Evolutionary conservation across 1,140 invertebrate genomes (phyloP).

Genomic region (Pogonus chalceus): DNA sequence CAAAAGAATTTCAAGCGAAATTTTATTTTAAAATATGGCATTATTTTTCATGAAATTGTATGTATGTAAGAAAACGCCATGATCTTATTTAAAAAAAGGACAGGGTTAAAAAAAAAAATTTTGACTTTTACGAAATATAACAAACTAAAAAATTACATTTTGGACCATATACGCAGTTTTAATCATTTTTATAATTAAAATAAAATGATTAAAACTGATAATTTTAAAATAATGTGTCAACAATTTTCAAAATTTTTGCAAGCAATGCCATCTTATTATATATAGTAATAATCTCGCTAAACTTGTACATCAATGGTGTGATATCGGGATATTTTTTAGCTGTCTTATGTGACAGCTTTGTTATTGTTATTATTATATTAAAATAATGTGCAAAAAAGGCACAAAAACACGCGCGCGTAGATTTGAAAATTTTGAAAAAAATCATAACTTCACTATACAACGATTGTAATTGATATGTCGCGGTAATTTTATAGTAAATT

Average conservation of each 20-base stretch:
- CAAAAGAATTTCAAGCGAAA: not conserved
- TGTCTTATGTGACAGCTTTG: not conserved
- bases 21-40: not conserved
- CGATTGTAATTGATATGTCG: not conserved
- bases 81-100: not conserved
- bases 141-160: no score
- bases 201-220: no score
- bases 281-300: conserved; percentile 1
- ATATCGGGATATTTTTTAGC: not conserved
- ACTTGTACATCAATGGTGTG: conserved; percentile 1
- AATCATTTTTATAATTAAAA: no score
- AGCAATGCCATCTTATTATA: conserved; percentile 2
- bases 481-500: no score
- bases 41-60: not conserved
- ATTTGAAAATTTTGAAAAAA: not conserved
- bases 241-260: no score
- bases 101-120: no score
- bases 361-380: conserved; percentile 4
- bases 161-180: no score
- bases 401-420: not conserved
- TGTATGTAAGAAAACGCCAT: not conserved
- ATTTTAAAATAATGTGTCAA: no score
- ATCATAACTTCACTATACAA: not conserved
- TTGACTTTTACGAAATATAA: no score
- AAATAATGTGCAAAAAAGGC: not conserved